Evolutionary conservation across 1,140 invertebrate species (phyloP).

Genomic region (Mercenaria mercenaria): DNA sequence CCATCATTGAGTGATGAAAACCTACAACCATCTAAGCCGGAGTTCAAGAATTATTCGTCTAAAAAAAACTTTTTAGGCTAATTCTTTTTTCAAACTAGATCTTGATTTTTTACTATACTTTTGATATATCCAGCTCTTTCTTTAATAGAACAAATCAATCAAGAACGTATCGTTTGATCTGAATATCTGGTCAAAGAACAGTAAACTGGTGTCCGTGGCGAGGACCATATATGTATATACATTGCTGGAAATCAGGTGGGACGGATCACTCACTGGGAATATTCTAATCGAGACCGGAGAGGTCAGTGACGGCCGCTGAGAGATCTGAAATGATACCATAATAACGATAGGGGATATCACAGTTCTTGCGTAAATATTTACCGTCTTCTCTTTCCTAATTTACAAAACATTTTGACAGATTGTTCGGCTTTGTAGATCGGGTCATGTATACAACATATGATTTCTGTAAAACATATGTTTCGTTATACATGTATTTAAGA

Average conservation of each 20-base stretch:
- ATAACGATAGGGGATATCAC: background rate
- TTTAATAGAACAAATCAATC: too few species aligned
- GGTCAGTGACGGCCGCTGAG: background rate
- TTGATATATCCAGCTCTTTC: too few species aligned
- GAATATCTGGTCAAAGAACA: background rate
- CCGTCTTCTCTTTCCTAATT: background rate
- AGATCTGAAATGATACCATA: conserved; percentile 4
- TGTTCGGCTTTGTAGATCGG: background rate
- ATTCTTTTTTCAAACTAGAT: too few species aligned
- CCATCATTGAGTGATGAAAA: too few species aligned
- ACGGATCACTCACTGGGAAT: background rate
- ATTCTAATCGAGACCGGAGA: background rate
- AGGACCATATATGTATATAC: background rate
- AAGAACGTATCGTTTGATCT: too few species aligned
- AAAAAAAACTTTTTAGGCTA: too few species aligned
- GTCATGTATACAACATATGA: background rate
- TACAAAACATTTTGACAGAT: conserved; percentile 50
- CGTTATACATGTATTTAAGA: background rate
- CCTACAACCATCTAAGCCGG: too few species aligned
- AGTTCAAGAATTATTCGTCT: too few species aligned
- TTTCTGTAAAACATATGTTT: conserved; percentile 16
- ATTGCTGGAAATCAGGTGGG: background rate
- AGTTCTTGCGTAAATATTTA: conserved; percentile 23
- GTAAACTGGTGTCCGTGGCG: background rate
- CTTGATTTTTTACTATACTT: too few species aligned